Base-by-base conservation (phyloP, 2,888 invertebrate genomes). In the Brachylomia viminalis region DNA sequence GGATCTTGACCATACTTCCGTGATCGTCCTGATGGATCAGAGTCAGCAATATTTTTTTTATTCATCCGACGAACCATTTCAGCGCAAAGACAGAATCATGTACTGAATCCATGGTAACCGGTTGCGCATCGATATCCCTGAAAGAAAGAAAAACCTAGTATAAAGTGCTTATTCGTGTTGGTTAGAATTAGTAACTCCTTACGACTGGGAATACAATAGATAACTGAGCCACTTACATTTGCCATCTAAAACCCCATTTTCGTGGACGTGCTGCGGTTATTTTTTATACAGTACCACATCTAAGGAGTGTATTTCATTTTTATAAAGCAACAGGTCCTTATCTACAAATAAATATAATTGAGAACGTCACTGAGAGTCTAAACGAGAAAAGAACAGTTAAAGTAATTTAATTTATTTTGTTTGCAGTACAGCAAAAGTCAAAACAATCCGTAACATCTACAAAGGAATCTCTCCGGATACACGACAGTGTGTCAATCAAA, bases 131-230 rank as follows among this genome's bases (percentile, higher is more conserved):
- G 47, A 49, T 49, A 20, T 17, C 47, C 47, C 17, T 49, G n/a
- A n/a, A n/a, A n/a, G n/a, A n/a, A n/a, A n/a, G n/a, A n/a, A n/a
- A n/a, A n/a, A n/a, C n/a, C 45, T 54, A 69, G 67, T 33, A 33
- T 56, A 56, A 42, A 82, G 80, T 80, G 82, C 70, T 56, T 66
- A 76, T 66, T 49, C 70, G n/a, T 70, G 69, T 80, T 76, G 45
- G 49, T 52, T 56, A 56, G 1, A 45, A 70, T 80, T 62, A 80
- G 49, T 56, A 20, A 66, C 42, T 56, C 13, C 30, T 33, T 70
- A 56, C n/a, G 33, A 30, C 70, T 71, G 52, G 17, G n/a, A 61
- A 70, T 71, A 77, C 77, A 82, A 80, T 56, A 23, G 66, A 59
- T 45, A 38, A 47, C 69, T 45, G 33, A 61, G 38, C n/a, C 33